These are phyloP conservation scores for Caretta caretta DNA, from an alignment of 2,113 vertebrate genomes.

Conservation along the genomic window DNA sequence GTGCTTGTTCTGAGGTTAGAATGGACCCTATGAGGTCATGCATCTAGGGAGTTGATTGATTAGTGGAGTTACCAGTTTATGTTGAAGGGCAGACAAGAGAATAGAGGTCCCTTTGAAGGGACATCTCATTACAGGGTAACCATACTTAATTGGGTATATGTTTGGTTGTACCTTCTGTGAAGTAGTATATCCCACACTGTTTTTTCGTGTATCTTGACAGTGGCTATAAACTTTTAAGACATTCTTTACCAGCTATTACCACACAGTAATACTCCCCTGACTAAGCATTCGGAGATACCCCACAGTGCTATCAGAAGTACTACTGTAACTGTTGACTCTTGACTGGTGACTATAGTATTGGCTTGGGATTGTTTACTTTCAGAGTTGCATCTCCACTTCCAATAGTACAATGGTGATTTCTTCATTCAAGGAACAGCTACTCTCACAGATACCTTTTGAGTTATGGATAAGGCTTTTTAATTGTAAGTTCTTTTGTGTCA, in stretches of 20 bases:
- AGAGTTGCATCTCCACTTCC: not conserved
- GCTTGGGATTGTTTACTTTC: not conserved
- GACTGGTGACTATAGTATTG: not conserved
- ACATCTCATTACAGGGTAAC: not conserved
- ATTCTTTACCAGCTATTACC: too few species aligned
- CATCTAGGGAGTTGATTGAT: not conserved
- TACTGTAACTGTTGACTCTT: not conserved
- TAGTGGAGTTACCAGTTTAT: not conserved
- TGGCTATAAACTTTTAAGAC: too few species aligned
- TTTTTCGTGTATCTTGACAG: not conserved
- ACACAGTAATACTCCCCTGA: too few species aligned
- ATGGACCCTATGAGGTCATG: not conserved
- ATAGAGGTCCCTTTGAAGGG: accelerated
- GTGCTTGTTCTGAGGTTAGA: accelerated
- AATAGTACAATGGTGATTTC: not conserved
- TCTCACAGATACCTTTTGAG: not conserved
- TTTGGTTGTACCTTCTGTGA: not conserved
- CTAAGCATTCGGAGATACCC: too few species aligned
- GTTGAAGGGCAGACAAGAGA: not conserved
- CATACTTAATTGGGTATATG: accelerated
- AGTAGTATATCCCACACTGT: not conserved
- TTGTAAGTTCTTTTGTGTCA: not conserved
- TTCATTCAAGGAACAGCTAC: not conserved
- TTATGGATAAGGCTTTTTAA: not conserved
- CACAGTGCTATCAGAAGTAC: too few species aligned